These are phyloP conservation scores for Zapus hudsonius DNA, from an alignment of 2,113 vertebrate genomes.

Conservation along the genomic window DNA sequence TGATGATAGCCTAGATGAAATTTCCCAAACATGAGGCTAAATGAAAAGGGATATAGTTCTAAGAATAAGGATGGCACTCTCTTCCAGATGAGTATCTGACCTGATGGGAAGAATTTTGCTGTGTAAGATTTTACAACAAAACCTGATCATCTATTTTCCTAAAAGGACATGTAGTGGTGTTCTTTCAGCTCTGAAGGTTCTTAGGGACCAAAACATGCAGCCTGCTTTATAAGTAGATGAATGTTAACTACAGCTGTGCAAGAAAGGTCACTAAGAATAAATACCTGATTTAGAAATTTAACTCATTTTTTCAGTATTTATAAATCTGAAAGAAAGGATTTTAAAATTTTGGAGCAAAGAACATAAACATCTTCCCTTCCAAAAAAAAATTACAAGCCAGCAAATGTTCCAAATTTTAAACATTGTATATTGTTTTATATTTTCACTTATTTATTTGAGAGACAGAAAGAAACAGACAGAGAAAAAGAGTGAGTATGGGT, in stretches of 20 bases:
- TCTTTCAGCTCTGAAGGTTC: background rate
- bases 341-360: slow-evolving; percentile 12
- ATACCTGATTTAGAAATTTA: background rate
- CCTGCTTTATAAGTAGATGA: background rate
- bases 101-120: slow-evolving; percentile 2
- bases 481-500: too few relatives aligned
- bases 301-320: background rate
- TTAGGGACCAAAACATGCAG: background rate
- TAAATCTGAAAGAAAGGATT: slow-evolving; percentile 25
- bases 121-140: background rate
- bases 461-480: too few relatives aligned
- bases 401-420: background rate
- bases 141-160: background rate
- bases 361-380: background rate
- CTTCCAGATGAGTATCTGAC: background rate
- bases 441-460: too few relatives aligned
- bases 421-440: too few relatives aligned
- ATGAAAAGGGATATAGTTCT: background rate
- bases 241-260: background rate
- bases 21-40: slow-evolving; percentile 37
- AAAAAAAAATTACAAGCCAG: background rate
- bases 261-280: background rate
- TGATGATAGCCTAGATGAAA: background rate
- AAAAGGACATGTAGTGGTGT: background rate
- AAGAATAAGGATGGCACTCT: background rate